Base-by-base conservation (phyloP, 35 echinoderm and acorn worm genomes). In the Lytechinus variegatus region DNA sequence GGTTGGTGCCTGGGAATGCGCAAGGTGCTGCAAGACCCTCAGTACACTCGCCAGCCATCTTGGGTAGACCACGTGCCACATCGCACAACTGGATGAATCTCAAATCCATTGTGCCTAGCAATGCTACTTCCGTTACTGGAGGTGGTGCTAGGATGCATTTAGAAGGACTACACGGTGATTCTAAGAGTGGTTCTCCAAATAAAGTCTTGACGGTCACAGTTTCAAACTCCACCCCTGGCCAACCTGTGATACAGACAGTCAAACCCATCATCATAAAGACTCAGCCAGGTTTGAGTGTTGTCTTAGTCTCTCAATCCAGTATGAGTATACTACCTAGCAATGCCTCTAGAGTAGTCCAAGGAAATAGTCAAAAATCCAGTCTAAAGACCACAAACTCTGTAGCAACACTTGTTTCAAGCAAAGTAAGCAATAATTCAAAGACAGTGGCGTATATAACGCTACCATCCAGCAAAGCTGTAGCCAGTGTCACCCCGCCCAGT, bases 41-140 rank as follows among this genome's bases (percentile, higher is more conserved):
- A 28, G 92, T 95, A 53, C 97, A 98, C 56, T 92, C 96, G 4
- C 96, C 97, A 27, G 96, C 96, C 6, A 98, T 98, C 52, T 87
- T 98, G 56, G 96, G 96, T 56, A 92, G 92, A 54, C 92, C 92
- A 56, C 92, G 97, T 27, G 86, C 95, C 60, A 90, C 91, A 33
- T 95, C 96, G 55, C 95, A 95, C 86, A 96, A 95, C 21, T 96
- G 97, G 95, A 96, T 96, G 89, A 97, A 98, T 61, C 86, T 99
- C 16, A 99, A 99, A 86, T 96, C 98, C 87, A 96, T 99, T 55
- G 97, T 98, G 61, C 98, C 98, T 55, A 97, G 96, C 54, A 98
- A 98, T 95, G 98, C 97, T 8, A 97, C 96, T 4, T 94, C 98
- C 24, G 87, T 99, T 27, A 96, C 96, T 44, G 91, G 79, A 66